phyloP scores from a whole-genome alignment of 2,888 invertebrate genomes.

The Sabatieria punctata region DNA sequence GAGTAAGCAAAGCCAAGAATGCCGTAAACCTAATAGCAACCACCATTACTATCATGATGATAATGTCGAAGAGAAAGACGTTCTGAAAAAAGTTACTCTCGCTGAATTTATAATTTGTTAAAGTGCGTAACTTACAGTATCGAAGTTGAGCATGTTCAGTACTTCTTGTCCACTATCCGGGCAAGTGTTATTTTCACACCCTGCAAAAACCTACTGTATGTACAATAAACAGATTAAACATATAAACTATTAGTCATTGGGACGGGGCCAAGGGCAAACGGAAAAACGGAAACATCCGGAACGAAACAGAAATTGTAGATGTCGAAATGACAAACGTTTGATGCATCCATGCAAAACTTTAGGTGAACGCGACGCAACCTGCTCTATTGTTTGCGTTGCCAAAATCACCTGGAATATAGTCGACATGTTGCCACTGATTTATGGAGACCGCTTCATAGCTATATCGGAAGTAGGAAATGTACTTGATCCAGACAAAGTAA shows the following conservation, averaged over 20 bases:
- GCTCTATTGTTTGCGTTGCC: too few species aligned
- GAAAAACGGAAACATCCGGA: too few species aligned
- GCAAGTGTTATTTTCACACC: neutral
- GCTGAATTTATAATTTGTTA: too few species aligned
- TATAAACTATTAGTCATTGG: neutral
- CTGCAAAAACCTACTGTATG: neutral
- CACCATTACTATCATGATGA: neutral
- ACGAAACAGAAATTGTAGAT: too few species aligned
- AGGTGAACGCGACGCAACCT: too few species aligned
- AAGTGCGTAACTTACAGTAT: neutral
- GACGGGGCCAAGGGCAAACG: slow-evolving; percentile 1
- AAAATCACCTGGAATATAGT: slow-evolving; percentile 16
- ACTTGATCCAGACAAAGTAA: slow-evolving; percentile 34
- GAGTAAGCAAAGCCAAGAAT: neutral
- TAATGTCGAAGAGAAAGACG: neutral
- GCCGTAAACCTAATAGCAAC: neutral
- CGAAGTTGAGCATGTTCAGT: neutral
- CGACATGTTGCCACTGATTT: slow-evolving; percentile 32
- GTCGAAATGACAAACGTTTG: too few species aligned
- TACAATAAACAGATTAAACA: neutral
- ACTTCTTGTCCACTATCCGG: neutral
- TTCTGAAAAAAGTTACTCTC: neutral
- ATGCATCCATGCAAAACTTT: too few species aligned
- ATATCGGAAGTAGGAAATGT: slow-evolving; percentile 34
- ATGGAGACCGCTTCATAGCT: slow-evolving; percentile 32